phyloP scores from a whole-genome alignment of 2,797 vertebrate genomes.

The Sparidentex hasta region DNA sequence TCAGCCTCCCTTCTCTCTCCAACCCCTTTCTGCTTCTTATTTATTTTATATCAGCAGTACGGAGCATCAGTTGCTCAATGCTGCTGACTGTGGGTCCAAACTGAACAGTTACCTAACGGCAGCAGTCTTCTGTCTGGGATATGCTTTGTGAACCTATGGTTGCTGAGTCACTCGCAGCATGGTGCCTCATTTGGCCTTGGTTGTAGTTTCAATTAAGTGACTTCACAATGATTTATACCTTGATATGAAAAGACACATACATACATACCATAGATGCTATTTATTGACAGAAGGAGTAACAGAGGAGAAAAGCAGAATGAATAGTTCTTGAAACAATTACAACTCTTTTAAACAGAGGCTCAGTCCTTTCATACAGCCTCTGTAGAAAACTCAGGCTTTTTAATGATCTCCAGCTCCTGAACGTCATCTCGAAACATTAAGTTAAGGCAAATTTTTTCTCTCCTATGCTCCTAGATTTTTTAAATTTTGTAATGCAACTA shows the following conservation, averaged over 20 bases:
- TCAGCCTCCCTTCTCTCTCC: conserved; percentile 18
- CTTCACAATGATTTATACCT: conserved; percentile 22
- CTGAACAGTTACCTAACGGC: conserved; percentile 57
- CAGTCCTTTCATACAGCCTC: conserved; percentile 34
- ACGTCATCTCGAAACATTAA: conserved; percentile 7
- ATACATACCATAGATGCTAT: not conserved
- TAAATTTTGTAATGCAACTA: not conserved
- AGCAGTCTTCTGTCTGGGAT: conserved; percentile 40
- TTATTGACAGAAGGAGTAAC: not conserved
- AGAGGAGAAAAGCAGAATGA: conserved; percentile 1
- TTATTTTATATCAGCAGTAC: conserved; percentile 47
- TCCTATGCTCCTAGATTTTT: not conserved
- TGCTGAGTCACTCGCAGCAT: conserved; percentile 61
- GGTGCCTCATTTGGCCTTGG: conserved; percentile 20
- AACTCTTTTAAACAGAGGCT: conserved; percentile 40
- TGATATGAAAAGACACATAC: conserved; percentile 19
- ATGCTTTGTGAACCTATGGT: conserved; percentile 33
- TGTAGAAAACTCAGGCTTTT: conserved; percentile 27
- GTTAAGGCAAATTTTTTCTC: conserved; percentile 18
- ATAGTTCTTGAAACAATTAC: conserved; percentile 33
- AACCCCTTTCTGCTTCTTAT: not conserved
- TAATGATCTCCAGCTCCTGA: conserved; percentile 1
- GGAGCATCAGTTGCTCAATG: conserved; percentile 46
- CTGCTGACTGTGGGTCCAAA: conserved; percentile 56
- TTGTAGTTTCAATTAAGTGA: conserved; percentile 43